Base-by-base conservation (phyloP, 2,113 vertebrate species). In the Zingel zingel region DNA sequence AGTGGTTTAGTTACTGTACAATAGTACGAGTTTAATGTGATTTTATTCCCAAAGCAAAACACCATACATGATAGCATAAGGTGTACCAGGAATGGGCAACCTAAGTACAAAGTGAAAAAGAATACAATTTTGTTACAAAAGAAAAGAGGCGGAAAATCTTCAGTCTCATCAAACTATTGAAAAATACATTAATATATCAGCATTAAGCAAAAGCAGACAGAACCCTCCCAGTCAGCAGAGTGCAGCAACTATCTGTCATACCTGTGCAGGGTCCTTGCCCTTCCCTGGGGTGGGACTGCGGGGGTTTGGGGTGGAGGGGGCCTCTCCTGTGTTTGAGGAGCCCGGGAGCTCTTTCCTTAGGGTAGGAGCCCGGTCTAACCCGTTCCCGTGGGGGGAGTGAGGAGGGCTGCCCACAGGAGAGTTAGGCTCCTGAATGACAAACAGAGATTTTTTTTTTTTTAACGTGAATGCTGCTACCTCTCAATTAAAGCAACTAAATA, bases 381-480 rank as follows among this genome's bases (percentile, higher is more conserved):
- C 96, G 5, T 94, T 96, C 11, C 91, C 94, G 6, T 94, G 88
- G 2, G 97, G 95, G 0, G 94, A 90, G 21, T 36, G 85, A 3
- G 89, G 39, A 0, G 96, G 96, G 88, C 96, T 98, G 79, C 94
- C 79, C 0, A 93, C 89, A 25, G 97, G 97, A 1, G 97, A 98
- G 53, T 95, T 91, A 0, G 96, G 95, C 59, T 97, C 97, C 97
- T 98, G 77, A 57, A 71, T 11, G 43, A 83, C 53, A 83, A 64
- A 86, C 58, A 58, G 5, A 82, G 48, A 77, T 14, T 11, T 45
- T 12, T 57, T 58, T 45, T 18, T 43, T 57, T 58, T 45, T 18
- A 45, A 45, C 0, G 3, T 45, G 6, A 66, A 48, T 1, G 15
- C 45, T 67, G 45, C 25, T 33, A 5, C 16, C 45, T 67, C 5